These are phyloP conservation scores for Limnothrissa miodon DNA, from an alignment of 2,113 vertebrate genomes.

Conservation along the genomic window DNA sequence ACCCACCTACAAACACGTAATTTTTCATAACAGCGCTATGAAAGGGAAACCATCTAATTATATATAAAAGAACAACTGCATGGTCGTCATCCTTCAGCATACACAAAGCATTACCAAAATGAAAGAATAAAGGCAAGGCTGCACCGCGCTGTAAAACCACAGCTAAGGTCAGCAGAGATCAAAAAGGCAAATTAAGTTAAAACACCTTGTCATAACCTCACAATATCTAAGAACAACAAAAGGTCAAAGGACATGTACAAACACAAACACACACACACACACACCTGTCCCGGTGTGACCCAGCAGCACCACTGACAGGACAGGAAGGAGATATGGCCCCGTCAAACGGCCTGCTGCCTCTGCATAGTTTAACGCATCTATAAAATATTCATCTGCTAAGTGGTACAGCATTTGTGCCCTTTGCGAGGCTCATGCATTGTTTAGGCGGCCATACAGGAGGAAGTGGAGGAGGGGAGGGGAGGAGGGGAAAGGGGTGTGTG, in stretches of 20 bases:
- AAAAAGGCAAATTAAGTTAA: constrained; percentile 4
- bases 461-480: constrained; percentile 17
- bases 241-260: background rate
- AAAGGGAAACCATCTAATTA: background rate
- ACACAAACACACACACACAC: background rate
- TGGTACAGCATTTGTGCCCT: constrained; percentile 69
- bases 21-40: background rate
- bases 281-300: background rate
- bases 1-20: background rate
- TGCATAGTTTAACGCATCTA: constrained; percentile 65
- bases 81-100: background rate
- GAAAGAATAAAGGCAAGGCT: background rate
- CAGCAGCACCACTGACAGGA: constrained; percentile 13
- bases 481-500: constrained; percentile 41
- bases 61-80: background rate
- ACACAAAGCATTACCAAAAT: background rate
- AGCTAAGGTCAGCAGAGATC: background rate
- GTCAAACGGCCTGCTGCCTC: constrained; percentile 50
- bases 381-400: constrained; percentile 78
- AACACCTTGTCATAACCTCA: constrained; percentile 15
- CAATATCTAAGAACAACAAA: background rate
- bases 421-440: constrained; percentile 72
- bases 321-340: constrained; percentile 31
- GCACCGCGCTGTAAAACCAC: background rate
- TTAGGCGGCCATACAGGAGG: constrained; percentile 53